A percentile compares a stretch with the other conserved stretches of the same genome.
These are phyloP conservation scores for Nyctibius bracteatus DNA, from an alignment of 2,113 vertebrate species.

Conservation along the genomic window DNA sequence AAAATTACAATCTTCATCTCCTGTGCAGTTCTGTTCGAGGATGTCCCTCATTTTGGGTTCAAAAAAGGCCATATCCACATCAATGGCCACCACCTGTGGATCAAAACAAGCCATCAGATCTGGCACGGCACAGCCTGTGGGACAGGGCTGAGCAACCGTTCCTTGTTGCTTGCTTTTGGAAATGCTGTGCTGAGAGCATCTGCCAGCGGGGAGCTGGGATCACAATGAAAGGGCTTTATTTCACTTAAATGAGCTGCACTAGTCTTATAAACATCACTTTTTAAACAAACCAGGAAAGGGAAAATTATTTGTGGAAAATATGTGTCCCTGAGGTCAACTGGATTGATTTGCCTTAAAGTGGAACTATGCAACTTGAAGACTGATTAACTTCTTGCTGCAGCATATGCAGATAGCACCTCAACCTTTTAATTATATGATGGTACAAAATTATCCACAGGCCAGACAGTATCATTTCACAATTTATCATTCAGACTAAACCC, in stretches of 20 bases:
- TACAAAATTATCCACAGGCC: neutral
- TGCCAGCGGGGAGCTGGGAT: neutral
- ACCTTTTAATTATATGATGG: neutral
- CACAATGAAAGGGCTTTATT: neutral
- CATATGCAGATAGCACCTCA: neutral
- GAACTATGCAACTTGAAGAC: neutral
- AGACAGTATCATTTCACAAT: neutral
- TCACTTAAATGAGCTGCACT: neutral
- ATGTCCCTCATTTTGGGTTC: constrained; percentile 97
- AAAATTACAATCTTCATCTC: constrained; percentile 92
- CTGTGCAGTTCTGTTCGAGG: constrained; percentile 93
- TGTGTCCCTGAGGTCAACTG: neutral
- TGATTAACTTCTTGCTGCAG: neutral
- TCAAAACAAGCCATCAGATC: neutral
- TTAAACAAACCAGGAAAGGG: neutral
- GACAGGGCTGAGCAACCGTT: neutral
- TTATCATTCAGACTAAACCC: neutral
- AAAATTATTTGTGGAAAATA: neutral
- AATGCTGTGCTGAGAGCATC: neutral
- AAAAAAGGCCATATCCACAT: constrained; percentile 99
- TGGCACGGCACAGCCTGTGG: accelerated
- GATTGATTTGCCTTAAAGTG: neutral
- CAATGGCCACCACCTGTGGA: constrained; percentile 92
- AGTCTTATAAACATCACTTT: neutral
- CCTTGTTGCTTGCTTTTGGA: neutral